phyloP scores from a whole-genome alignment of 2,888 invertebrate species.

The Scotopteryx bipunctaria region DNA sequence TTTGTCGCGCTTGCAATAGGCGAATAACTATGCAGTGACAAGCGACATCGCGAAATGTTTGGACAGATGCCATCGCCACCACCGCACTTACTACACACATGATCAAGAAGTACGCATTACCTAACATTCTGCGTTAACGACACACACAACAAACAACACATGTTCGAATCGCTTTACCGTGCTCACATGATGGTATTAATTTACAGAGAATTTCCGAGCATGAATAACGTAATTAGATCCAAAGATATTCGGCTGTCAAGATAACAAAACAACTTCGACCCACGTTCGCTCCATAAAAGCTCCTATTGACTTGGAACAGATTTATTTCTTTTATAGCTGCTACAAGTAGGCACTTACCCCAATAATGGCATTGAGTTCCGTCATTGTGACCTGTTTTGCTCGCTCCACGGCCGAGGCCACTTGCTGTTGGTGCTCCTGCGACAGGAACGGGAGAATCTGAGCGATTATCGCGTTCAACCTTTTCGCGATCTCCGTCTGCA shows the following conservation, averaged over 20 bases:
- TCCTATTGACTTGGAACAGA: constrained; percentile 36
- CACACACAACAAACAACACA: constrained; percentile 62
- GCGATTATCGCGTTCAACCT: constrained; percentile 96
- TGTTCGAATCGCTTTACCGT: constrained; percentile 59
- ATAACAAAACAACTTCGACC: constrained; percentile 35
- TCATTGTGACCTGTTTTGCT: constrained; percentile 97
- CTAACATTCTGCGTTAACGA: constrained; percentile 57
- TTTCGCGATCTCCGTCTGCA: constrained; percentile 97
- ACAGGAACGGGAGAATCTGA: constrained; percentile 96
- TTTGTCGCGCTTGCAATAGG: constrained; percentile 48
- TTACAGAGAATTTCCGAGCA: constrained; percentile 43
- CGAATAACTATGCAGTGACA: constrained; percentile 56
- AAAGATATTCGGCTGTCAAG: constrained; percentile 35
- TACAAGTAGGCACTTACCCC: constrained; percentile 87
- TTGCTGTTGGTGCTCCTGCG: constrained; percentile 95
- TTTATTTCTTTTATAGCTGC: constrained; percentile 37
- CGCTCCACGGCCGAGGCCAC: constrained; percentile 96
- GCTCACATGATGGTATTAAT: constrained; percentile 57
- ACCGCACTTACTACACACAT: constrained; percentile 20
- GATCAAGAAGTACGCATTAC: constrained; percentile 33
- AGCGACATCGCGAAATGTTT: constrained; percentile 50
- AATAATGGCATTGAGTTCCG: constrained; percentile 96
- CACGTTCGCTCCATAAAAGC: constrained; percentile 38
- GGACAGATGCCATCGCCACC: constrained; percentile 60
- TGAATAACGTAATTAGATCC: constrained; percentile 32